Percentiles rank a stretch among this genome's conserved stretches.
Evolutionary conservation across 2,888 invertebrate species (phyloP).

Genomic region (Cyclophora albipunctata): DNA sequence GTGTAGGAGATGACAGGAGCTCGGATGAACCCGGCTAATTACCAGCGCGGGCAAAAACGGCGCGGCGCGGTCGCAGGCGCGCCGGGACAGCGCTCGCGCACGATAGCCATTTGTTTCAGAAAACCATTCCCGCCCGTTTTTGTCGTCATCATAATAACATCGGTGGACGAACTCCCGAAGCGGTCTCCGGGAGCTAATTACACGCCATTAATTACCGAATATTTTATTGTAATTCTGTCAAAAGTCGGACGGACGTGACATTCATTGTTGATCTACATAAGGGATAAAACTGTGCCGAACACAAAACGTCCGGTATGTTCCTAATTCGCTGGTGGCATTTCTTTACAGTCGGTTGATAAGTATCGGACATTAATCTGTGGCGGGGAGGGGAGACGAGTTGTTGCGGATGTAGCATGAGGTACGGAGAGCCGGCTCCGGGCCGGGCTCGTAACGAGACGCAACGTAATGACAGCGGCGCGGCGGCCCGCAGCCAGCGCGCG

Average conservation of each 20-base stretch:
- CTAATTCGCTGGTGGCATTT: constrained; percentile 16
- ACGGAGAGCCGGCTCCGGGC: neutral
- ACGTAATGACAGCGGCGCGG: constrained; percentile 29
- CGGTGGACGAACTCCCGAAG: constrained; percentile 38
- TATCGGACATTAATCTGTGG: neutral
- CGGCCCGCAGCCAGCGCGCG: constrained; percentile 12
- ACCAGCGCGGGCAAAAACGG: constrained; percentile 51
- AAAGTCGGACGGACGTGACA: constrained; percentile 42
- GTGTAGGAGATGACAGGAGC: constrained; percentile 70
- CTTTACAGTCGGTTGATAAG: neutral
- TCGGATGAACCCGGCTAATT: constrained; percentile 63
- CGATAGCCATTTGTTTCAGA: constrained; percentile 50
- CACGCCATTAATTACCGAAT: constrained; percentile 53
- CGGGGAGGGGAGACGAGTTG: constrained; percentile 1
- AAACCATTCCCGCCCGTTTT: constrained; percentile 39
- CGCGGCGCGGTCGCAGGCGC: constrained; percentile 42
- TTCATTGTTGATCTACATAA: constrained; percentile 45
- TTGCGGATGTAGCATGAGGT: neutral
- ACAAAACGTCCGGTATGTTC: constrained; percentile 13
- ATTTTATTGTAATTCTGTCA: constrained; percentile 39
- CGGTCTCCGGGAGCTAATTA: constrained; percentile 48
- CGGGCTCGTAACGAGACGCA: constrained; percentile 37
- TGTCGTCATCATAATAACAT: constrained; percentile 42
- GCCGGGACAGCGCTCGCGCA: constrained; percentile 48
- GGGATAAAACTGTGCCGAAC: constrained; percentile 28